Evolutionary conservation across 2,888 invertebrate genomes (phyloP).

Genomic region (Rhingia rostrata): DNA sequence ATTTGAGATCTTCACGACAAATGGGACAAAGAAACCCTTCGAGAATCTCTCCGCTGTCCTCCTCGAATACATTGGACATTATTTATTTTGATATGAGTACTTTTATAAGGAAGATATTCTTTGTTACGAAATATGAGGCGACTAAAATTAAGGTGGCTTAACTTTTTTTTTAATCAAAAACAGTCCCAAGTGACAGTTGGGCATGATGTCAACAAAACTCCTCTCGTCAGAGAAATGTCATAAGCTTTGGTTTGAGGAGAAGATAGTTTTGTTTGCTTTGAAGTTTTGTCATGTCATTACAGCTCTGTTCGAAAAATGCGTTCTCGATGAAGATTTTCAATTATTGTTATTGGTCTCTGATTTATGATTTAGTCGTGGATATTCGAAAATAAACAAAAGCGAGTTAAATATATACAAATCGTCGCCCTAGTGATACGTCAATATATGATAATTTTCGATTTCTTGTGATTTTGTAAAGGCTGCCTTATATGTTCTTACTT

Average conservation of each 20-base stretch:
- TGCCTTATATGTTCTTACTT: too few relatives aligned
- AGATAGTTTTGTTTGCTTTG: conserved; percentile 27
- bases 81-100: background rate
- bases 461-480: too few relatives aligned
- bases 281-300: background rate
- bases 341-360: too few relatives aligned
- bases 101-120: background rate
- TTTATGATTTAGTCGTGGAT: too few relatives aligned
- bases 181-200: conserved; percentile 35
- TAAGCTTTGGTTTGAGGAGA: background rate
- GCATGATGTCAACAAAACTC: conserved; percentile 48
- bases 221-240: conserved; percentile 8
- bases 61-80: conserved; percentile 81
- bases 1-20: conserved; percentile 94
- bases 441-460: too few relatives aligned
- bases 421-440: too few relatives aligned
- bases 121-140: conserved; percentile 2
- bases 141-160: conserved; percentile 19
- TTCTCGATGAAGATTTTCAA: too few relatives aligned
- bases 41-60: conserved; percentile 85
- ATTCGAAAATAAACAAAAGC: too few relatives aligned
- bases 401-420: too few relatives aligned
- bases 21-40: conserved; percentile 98
- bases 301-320: too few relatives aligned
- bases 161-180: conserved; percentile 28